Evolutionary conservation across 1,140 invertebrate genomes (phyloP), one percentile per base, ranked within the genome.

Genomic region (Ptiloglossa arizonensis): DNA sequence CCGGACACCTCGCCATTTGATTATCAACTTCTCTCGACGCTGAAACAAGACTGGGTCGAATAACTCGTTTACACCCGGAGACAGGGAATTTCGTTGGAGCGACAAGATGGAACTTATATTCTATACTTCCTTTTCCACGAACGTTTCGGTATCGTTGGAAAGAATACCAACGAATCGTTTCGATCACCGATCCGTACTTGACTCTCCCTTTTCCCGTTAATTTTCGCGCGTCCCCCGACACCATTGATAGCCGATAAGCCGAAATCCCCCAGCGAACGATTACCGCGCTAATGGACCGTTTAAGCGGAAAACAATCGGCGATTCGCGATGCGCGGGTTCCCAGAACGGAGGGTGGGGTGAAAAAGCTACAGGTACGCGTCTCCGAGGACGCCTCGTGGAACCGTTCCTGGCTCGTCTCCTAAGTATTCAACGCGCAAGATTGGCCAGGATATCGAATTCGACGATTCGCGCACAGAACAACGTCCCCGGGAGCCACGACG

Each of bases 361-460:
- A 72, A 71, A 60, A 62, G 29, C 22, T 63, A 15, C 22, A 52
- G 24, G 27, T 57, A 63, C 46, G 71, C 66, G 71, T 41, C 13
- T 17, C 11, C 1, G 44, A n/a, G 29, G 22, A 22, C 22, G 32
- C 0, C 38, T n/a, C n/a, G n/a, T n/a, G n/a, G n/a, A n/a, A n/a
- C n/a, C n/a, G 56, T 29, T 15, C 22, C 44, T 15, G 59, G 11
- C 22, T 64, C 1, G 46, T 29, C 24, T 54, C 50, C 13, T 41
- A 73, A 66, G 41, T 66, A 66, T 73, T 54, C 62, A 32, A 35
- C 17, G n/a, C 15, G 22, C 5, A 29, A 24, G 32, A 48, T 62
- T 56, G 19, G 41, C n/a, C 48, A 38, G 13, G 35, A 27, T 44
- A 66, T 66, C 71, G 71, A 74, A 24, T 74, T 75, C 38, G 19